These are phyloP conservation scores for Oligia fasciuncula DNA, from an alignment of 2,888 invertebrate species.

Conservation along the genomic window DNA sequence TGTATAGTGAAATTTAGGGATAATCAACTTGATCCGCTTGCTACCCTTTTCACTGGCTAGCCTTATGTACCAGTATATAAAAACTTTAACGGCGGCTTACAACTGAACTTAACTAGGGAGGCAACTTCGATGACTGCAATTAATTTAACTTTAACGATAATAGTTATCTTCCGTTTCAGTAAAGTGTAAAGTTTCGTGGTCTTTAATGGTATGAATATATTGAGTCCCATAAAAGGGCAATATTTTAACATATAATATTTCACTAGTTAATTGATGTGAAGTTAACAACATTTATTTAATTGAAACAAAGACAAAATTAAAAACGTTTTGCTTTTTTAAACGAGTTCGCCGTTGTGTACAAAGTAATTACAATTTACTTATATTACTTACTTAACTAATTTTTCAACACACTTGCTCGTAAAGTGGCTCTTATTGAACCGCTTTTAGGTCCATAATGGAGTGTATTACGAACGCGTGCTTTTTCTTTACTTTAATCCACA, in stretches of 20 bases:
- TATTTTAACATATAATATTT: slow-evolving; percentile 30
- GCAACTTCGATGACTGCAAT: slow-evolving; percentile 57
- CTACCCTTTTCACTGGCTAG: slow-evolving; percentile 51
- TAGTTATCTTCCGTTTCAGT: slow-evolving; percentile 43
- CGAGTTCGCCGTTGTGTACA: background rate
- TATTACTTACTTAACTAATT: too few relatives aligned
- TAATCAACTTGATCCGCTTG: slow-evolving; percentile 56
- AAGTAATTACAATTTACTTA: background rate
- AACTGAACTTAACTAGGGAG: slow-evolving; percentile 44
- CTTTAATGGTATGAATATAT: slow-evolving; percentile 22
- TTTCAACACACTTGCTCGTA: too few relatives aligned
- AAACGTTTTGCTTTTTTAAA: background rate
- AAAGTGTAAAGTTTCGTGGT: slow-evolving; percentile 39
- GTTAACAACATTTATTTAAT: background rate
- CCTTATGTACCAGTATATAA: slow-evolving; percentile 52
- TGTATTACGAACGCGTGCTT: too few relatives aligned
- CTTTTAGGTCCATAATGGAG: too few relatives aligned
- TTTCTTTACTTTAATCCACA: too few relatives aligned
- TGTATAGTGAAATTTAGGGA: slow-evolving; percentile 59
- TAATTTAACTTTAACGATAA: slow-evolving; percentile 52
- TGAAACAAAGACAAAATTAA: slow-evolving; percentile 2
- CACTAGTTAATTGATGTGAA: background rate
- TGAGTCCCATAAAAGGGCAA: slow-evolving; percentile 7
- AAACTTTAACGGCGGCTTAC: slow-evolving; percentile 50
- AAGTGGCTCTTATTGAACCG: too few relatives aligned